Evolutionary conservation across 2,113 vertebrate species (phyloP).

Genomic region (Apus apus): DNA sequence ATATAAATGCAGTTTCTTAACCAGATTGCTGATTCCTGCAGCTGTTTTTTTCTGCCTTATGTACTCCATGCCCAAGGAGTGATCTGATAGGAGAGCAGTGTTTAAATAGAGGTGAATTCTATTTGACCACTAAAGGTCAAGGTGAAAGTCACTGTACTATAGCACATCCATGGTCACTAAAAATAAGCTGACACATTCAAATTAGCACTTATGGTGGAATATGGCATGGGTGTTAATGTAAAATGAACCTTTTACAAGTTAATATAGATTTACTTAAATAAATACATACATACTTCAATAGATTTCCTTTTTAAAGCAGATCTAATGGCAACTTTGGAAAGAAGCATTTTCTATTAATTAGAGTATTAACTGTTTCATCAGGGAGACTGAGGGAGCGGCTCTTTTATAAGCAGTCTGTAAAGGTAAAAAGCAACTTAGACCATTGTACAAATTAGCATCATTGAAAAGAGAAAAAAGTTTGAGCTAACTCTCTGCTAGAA

Average conservation of each 20-base stretch:
- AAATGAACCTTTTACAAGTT: constrained; percentile 75
- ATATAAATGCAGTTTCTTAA: not conserved
- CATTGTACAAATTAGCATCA: not conserved
- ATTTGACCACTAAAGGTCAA: constrained; percentile 40
- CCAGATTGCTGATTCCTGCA: not conserved
- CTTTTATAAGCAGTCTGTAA: not conserved
- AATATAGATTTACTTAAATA: constrained; percentile 49
- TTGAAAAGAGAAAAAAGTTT: not conserved
- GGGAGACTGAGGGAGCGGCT: not conserved
- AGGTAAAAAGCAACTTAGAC: not conserved
- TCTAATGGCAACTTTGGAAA: constrained; percentile 61
- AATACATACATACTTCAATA: constrained; percentile 40
- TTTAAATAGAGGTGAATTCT: constrained; percentile 29
- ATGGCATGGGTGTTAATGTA: constrained; percentile 55
- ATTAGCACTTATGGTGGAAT: constrained; percentile 68
- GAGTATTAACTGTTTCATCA: not conserved
- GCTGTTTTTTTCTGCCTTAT: constrained; percentile 1
- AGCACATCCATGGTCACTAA: constrained; percentile 52
- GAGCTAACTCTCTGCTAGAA: not conserved
- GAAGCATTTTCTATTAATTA: constrained; percentile 34
- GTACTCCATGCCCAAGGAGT: not conserved
- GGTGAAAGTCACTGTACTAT: constrained; percentile 37
- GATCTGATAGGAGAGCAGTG: not conserved
- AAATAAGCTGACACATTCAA: constrained; percentile 62
- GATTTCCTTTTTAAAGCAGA: constrained; percentile 65